Evolutionary conservation across 2,888 invertebrate species (phyloP).

Genomic region (Catonia carolina): DNA sequence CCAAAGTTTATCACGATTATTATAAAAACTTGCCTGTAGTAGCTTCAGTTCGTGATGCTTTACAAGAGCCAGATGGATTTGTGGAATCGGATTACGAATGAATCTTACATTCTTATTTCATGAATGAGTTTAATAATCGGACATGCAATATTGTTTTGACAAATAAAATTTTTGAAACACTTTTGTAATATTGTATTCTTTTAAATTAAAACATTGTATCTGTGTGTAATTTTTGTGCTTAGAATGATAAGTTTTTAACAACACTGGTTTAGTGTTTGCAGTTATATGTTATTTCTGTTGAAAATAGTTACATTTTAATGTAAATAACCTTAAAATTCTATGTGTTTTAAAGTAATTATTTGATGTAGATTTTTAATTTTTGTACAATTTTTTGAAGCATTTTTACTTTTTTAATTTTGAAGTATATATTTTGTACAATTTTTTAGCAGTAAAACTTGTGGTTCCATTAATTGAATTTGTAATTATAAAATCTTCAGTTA

Average conservation of each 20-base stretch:
- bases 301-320: background rate
- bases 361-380: too few relatives aligned
- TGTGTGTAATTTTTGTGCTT: too few relatives aligned
- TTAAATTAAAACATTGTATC: too few relatives aligned
- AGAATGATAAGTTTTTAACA: too few relatives aligned
- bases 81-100: background rate
- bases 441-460: background rate
- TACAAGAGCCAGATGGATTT: background rate
- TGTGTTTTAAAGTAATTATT: too few relatives aligned
- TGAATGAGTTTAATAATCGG: background rate
- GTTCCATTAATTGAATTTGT: background rate
- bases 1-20: background rate
- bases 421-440: background rate
- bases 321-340: too few relatives aligned
- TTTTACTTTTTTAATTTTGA: background rate
- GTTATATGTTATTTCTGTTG: too few relatives aligned
- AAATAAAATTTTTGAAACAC: too few relatives aligned
- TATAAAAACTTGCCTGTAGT: background rate
- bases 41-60: background rate
- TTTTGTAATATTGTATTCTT: too few relatives aligned
- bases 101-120: background rate
- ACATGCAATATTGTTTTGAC: too few relatives aligned
- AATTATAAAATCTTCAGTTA: background rate
- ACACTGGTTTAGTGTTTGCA: too few relatives aligned
- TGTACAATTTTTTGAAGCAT: too few relatives aligned